Conservation (phyloP, 2,113 vertebrate species). For the Phodopus roborovskii region DNA sequence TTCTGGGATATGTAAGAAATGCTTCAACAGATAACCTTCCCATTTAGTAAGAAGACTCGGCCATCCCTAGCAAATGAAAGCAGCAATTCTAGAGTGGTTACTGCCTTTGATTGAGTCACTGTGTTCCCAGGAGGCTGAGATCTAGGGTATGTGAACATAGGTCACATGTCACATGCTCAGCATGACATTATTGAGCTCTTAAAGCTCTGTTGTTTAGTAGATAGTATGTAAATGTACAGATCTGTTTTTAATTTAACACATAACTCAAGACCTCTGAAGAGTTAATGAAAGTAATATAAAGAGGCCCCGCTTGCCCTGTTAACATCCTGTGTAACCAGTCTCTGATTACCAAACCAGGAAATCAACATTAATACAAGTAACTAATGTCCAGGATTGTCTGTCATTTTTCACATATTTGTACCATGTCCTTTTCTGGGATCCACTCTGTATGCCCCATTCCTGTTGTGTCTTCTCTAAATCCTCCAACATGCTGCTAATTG, state of each 20-base stretch:
- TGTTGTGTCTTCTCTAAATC: neutral
- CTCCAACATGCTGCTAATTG: neutral
- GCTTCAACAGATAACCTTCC: neutral
- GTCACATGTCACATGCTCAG: neutral
- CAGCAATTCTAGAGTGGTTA: neutral
- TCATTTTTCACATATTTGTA: neutral
- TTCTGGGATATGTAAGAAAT: neutral
- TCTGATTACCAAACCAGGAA: neutral
- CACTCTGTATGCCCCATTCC: neutral
- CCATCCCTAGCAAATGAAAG: neutral
- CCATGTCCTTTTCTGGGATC: neutral
- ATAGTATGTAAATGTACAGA: neutral
- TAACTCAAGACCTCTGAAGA: conserved; percentile 48
- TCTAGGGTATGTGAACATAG: neutral
- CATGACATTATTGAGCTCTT: neutral
- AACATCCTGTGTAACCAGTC: neutral
- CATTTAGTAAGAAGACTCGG: neutral
- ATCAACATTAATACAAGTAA: neutral
- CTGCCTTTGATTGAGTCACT: neutral
- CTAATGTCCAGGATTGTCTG: neutral
- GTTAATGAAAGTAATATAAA: neutral
- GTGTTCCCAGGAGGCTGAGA: neutral
- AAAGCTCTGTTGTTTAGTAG: conserved; percentile 4
- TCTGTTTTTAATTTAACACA: conserved; percentile 25
- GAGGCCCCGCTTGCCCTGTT: neutral